phyloP scores from a whole-genome alignment of 2,113 vertebrate genomes.

The Macroglossus sobrinus region DNA sequence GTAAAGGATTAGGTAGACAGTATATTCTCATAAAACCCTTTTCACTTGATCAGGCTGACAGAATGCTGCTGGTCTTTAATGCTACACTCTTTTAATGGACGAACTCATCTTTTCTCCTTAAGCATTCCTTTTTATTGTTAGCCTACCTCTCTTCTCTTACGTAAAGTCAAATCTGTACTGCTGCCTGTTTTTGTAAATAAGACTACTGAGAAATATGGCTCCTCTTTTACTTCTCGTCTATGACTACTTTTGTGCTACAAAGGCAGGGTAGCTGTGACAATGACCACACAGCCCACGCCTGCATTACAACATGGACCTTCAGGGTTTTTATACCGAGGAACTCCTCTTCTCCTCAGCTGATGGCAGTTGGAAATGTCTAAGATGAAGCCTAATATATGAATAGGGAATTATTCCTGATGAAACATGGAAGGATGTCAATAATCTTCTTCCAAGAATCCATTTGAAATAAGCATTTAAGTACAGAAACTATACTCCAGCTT shows the following conservation, averaged over 20 bases:
- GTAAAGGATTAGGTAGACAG: neutral
- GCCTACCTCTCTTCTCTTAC: neutral
- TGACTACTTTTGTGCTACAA: neutral
- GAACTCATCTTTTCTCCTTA: neutral
- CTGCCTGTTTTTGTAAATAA: neutral
- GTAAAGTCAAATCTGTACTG: neutral
- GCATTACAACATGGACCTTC: neutral
- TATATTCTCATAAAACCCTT: neutral
- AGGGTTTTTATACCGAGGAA: too few species aligned
- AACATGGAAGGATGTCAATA: neutral
- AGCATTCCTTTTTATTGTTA: neutral
- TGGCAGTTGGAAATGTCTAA: neutral
- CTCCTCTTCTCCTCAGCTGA: neutral
- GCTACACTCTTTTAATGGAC: neutral
- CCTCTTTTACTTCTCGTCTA: neutral
- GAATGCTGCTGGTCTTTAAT: neutral
- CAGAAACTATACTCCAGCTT: neutral
- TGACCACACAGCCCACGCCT: neutral
- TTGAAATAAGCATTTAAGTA: neutral
- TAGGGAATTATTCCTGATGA: neutral
- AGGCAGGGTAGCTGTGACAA: neutral
- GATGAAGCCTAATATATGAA: accelerated
- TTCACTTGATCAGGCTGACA: neutral
- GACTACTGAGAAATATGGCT: neutral
- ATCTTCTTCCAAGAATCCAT: neutral